phyloP scores from a whole-genome alignment of 2,888 invertebrate species.

The Nymphalis urticae region DNA sequence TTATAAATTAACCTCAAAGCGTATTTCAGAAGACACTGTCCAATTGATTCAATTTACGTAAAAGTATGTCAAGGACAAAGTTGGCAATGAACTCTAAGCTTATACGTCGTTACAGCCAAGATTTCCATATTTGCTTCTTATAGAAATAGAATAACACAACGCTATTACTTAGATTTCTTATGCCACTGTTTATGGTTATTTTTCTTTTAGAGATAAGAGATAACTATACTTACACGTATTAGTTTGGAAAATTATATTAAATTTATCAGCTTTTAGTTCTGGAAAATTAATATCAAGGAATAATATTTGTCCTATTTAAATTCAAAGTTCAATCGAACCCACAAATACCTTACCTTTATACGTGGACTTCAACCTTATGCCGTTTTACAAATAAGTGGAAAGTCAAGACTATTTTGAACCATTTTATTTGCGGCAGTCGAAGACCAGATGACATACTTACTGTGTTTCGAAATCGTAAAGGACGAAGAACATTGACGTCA shows the following conservation, averaged over 20 bases:
- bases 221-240: not conserved
- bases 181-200: slow-evolving; percentile 11
- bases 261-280: no score
- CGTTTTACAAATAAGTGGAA: slow-evolving; percentile 2
- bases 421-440: not conserved
- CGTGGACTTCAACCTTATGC: slow-evolving; percentile 1
- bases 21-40: not conserved
- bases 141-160: slow-evolving; percentile 13
- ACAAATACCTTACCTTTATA: not conserved
- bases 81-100: slow-evolving; percentile 25
- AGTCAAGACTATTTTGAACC: slow-evolving; percentile 6
- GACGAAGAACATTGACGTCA: slow-evolving; percentile 4
- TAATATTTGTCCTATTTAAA: no score
- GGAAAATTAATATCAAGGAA: no score
- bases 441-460: slow-evolving; percentile 9
- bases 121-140: slow-evolving; percentile 13
- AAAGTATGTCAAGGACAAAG: slow-evolving; percentile 31
- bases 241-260: not conserved
- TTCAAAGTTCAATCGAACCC: not conserved
- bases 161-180: slow-evolving; percentile 18
- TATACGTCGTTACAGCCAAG: slow-evolving; percentile 23
- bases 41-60: slow-evolving; percentile 11
- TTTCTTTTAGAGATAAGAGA: slow-evolving; percentile 10
- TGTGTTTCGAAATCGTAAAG: not conserved
- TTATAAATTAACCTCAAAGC: no score